Conservation (phyloP, 2,113 vertebrate genomes). For the Clinocottus analis region DNA sequence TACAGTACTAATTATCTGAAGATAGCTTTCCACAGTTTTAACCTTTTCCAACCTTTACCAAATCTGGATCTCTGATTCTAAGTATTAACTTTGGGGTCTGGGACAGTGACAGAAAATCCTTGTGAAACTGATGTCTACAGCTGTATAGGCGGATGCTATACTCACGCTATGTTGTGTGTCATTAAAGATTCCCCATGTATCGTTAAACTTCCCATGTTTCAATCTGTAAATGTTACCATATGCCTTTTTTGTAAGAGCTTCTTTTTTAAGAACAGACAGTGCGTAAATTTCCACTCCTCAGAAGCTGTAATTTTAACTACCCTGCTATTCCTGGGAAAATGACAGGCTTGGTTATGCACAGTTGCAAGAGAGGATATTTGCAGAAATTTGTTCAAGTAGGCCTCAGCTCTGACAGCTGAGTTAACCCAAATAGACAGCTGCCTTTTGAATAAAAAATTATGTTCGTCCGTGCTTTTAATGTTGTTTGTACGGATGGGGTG, state of each 20-base stretch:
- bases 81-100: neutral
- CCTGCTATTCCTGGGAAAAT: slow-evolving; percentile 86
- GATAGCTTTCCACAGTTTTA: neutral
- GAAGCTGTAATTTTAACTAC: slow-evolving; percentile 85
- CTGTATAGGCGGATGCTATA: slow-evolving; percentile 17
- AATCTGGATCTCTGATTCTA: neutral
- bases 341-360: slow-evolving; percentile 80
- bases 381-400: slow-evolving; percentile 71
- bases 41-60: neutral
- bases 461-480: slow-evolving; percentile 3
- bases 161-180: slow-evolving; percentile 35
- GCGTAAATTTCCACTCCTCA: slow-evolving; percentile 80
- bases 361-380: slow-evolving; percentile 78
- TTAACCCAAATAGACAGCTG: slow-evolving; percentile 40
- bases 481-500: neutral
- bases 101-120: neutral
- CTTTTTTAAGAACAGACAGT: slow-evolving; percentile 69
- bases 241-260: slow-evolving; percentile 67
- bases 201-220: slow-evolving; percentile 49
- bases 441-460: slow-evolving; percentile 35
- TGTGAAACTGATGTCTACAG: slow-evolving; percentile 9
- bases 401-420: slow-evolving; percentile 58
- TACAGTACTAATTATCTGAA: neutral
- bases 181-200: slow-evolving; percentile 67
- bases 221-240: slow-evolving; percentile 78